These are phyloP conservation scores for Lerema accius DNA, from an alignment of 1,140 invertebrate genomes.

Conservation along the genomic window DNA sequence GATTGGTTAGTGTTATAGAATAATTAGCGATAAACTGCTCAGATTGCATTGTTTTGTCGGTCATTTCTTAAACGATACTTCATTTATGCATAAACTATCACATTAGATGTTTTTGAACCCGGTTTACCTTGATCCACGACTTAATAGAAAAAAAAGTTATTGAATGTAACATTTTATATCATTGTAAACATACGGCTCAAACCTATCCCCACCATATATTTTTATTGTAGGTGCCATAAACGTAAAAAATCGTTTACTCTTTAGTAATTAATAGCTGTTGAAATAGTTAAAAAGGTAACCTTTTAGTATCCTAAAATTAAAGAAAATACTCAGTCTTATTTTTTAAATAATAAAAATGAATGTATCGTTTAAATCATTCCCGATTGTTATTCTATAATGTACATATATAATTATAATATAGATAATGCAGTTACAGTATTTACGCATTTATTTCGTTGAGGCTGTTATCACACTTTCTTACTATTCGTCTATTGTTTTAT, in stretches of 20 bases:
- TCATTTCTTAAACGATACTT: conserved; percentile 31
- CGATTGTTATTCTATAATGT: conserved; percentile 20
- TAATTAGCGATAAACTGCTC: conserved; percentile 46
- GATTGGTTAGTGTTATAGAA: conserved; percentile 62
- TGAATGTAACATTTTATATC: no score
- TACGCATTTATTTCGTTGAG: conserved; percentile 74
- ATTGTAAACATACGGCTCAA: no score
- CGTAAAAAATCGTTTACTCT: no score
- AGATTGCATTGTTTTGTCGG: conserved; percentile 34
- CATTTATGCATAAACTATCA: no score
- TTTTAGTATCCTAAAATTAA: no score
- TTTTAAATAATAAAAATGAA: background rate
- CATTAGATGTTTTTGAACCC: no score
- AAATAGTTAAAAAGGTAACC: no score
- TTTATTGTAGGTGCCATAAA: no score
- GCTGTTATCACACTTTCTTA: conserved; percentile 61
- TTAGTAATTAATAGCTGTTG: no score
- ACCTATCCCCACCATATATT: no score
- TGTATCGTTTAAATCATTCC: conserved; percentile 21
- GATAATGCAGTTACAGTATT: conserved; percentile 66
- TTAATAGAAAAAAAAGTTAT: conserved; percentile 6
- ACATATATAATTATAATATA: conserved; percentile 13
- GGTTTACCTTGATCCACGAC: no score
- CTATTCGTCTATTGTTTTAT: conserved; percentile 69
- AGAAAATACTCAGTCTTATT: no score